Evolutionary conservation across 2,797 vertebrate species (phyloP), one percentile per base, ranked within the genome.

Genomic region (Microhierax caerulescens): DNA sequence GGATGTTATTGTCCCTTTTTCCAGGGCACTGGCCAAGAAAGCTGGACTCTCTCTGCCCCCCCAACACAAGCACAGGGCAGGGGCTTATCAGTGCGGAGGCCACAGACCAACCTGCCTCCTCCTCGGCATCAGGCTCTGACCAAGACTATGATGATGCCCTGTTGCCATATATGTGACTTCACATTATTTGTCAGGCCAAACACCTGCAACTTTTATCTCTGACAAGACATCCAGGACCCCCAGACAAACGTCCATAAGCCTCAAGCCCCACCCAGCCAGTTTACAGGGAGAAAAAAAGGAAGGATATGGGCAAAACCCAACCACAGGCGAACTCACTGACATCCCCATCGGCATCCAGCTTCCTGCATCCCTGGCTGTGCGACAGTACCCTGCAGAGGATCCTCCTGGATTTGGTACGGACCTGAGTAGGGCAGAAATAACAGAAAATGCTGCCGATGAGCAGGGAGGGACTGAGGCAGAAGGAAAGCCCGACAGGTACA

Each of bases 301-400:
- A 39, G 10, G 5, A 9, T 45, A 2, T 0, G 6, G n/a, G 11
- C 36, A 64, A 90, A 70, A 39, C 9, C 24, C 81, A 79, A 16
- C 8, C 0, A 0, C 0, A 25, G 36, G 48, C 8, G 13, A 82
- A 11, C 11, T 16, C 30, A 13, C 10, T 21, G 57, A 28, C 5
- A 12, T 61, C 22, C 11, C 43, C 50, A 15, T 5, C 0, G 0
- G 10, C 3, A 45, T 13, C 25, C 48, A 59, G 9, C 30, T 59
- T 73, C 27, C 56, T 43, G 6, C 59, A 16, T 1, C 19, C 23
- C 13, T 1, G 6, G 47, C 5, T 36, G 9, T 25, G 9, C 2
- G 6, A 12, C 6, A 11, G 15, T 9, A 19, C 41, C 57, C 22
- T 73, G 45, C 39, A 47, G 59, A 67, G 32, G n/a, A 11, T 9